phyloP scores from a whole-genome alignment of 2,888 invertebrate species.

The Diarsia mendica region DNA sequence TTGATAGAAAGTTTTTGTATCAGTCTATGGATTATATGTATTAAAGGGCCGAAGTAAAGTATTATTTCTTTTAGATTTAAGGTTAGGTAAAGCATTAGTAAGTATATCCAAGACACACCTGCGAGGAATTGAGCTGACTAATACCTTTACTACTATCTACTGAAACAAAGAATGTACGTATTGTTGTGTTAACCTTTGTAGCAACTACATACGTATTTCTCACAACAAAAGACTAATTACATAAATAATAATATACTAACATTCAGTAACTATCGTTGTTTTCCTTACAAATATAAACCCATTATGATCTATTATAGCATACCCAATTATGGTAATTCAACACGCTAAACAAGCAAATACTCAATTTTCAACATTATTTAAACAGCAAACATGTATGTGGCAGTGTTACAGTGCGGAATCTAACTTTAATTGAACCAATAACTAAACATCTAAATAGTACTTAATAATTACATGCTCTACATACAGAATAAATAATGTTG shows the following conservation, averaged over 20 bases:
- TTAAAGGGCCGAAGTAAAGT: neutral
- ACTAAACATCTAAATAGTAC: constrained; percentile 12
- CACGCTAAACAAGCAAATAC: constrained; percentile 42
- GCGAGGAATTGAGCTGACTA: neutral
- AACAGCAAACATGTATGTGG: constrained; percentile 36
- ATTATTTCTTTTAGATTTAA: constrained; percentile 3
- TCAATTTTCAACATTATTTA: constrained; percentile 58
- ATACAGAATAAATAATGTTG: neutral
- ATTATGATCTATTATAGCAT: neutral
- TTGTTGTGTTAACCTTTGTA: neutral
- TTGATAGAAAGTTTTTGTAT: constrained; percentile 13
- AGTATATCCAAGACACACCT: neutral
- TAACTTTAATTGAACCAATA: constrained; percentile 49
- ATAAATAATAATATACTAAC: neutral
- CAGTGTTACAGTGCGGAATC: constrained; percentile 15
- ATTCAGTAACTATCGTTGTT: neutral
- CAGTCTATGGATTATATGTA: neutral
- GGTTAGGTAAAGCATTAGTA: neutral
- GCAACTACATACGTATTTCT: neutral
- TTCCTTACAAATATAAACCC: neutral
- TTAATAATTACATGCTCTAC: constrained; percentile 9
- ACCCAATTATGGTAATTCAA: constrained; percentile 54
- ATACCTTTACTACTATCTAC: neutral
- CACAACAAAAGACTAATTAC: neutral
- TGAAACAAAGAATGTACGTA: neutral